Percentiles rank a stretch among this genome's conserved stretches.
Evolutionary conservation across 2,888 invertebrate genomes (phyloP).

Genomic region (Venusia cambrica): DNA sequence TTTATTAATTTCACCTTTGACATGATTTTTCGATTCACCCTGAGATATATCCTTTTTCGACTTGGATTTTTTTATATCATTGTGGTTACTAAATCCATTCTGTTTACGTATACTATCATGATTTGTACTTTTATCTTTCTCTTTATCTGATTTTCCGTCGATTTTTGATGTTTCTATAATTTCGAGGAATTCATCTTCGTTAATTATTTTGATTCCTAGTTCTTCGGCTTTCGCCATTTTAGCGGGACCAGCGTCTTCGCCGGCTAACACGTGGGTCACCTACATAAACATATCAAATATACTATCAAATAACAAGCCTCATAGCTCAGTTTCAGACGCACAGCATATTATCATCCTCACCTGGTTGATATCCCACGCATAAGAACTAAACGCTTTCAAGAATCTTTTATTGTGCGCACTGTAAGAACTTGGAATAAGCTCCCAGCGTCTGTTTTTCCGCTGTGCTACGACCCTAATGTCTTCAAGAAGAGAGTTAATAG

Average conservation of each 20-base stretch:
- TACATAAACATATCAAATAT: constrained; percentile 27
- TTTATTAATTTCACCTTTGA: constrained; percentile 28
- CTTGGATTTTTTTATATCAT: constrained; percentile 22
- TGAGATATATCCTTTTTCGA: constrained; percentile 29
- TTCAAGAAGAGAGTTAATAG: too few relatives aligned
- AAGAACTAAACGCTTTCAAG: too few relatives aligned
- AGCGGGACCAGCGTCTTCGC: constrained; percentile 92
- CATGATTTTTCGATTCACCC: constrained; percentile 27
- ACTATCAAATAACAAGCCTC: too few relatives aligned
- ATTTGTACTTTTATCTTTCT: constrained; percentile 37
- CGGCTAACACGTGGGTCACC: constrained; percentile 90
- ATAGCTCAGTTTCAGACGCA: too few relatives aligned
- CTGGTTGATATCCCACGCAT: too few relatives aligned
- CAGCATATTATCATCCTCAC: too few relatives aligned
- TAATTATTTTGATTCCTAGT: constrained; percentile 86
- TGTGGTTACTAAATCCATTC: constrained; percentile 30
- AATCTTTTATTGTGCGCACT: too few relatives aligned
- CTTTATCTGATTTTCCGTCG: constrained; percentile 29
- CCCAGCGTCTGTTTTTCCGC: too few relatives aligned
- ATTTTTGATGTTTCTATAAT: constrained; percentile 83
- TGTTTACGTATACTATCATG: constrained; percentile 31
- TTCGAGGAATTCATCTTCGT: constrained; percentile 91
- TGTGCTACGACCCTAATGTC: too few relatives aligned
- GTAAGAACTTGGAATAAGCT: too few relatives aligned
- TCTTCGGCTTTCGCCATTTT: constrained; percentile 89